Evolutionary conservation across 2,113 vertebrate species (phyloP).

Genomic region (Oryzias celebensis): DNA sequence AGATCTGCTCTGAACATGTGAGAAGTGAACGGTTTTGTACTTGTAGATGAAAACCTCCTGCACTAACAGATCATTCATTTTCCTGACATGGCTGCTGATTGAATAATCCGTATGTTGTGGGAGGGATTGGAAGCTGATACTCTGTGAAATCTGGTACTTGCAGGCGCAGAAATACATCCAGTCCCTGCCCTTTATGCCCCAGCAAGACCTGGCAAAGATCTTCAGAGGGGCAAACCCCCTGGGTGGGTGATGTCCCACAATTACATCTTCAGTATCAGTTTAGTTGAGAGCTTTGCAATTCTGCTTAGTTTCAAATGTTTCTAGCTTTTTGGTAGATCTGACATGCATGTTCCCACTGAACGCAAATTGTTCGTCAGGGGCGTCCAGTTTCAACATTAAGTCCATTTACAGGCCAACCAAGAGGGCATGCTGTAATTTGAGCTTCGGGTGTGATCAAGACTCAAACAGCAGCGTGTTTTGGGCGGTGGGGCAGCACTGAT

Average conservation of each 20-base stretch:
- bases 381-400: too few relatives aligned
- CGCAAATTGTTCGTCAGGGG: too few relatives aligned
- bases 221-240: slow-evolving; percentile 92
- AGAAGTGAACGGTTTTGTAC: slow-evolving; percentile 11
- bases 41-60: background rate
- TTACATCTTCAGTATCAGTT: slow-evolving; percentile 5
- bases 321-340: too few relatives aligned
- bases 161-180: slow-evolving; percentile 98
- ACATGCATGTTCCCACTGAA: too few relatives aligned
- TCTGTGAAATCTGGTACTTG: slow-evolving; percentile 17
- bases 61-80: slow-evolving; percentile 16
- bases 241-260: slow-evolving; percentile 76
- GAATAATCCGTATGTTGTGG: slow-evolving; percentile 24
- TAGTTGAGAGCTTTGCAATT: too few relatives aligned
- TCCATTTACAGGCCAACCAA: too few relatives aligned
- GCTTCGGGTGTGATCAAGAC: too few relatives aligned
- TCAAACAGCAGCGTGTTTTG: too few relatives aligned
- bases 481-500: too few relatives aligned
- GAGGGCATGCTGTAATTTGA: too few relatives aligned
- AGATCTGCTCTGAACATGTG: slow-evolving; percentile 96
- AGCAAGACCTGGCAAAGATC: slow-evolving; percentile 92
- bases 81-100: slow-evolving; percentile 13
- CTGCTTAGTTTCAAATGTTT: too few relatives aligned
- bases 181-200: slow-evolving; percentile 95
- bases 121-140: background rate